Percentiles rank a stretch among this genome's conserved stretches.
Conservation (phyloP, 2,797 vertebrate species). For the Tenualosa ilisha region DNA sequence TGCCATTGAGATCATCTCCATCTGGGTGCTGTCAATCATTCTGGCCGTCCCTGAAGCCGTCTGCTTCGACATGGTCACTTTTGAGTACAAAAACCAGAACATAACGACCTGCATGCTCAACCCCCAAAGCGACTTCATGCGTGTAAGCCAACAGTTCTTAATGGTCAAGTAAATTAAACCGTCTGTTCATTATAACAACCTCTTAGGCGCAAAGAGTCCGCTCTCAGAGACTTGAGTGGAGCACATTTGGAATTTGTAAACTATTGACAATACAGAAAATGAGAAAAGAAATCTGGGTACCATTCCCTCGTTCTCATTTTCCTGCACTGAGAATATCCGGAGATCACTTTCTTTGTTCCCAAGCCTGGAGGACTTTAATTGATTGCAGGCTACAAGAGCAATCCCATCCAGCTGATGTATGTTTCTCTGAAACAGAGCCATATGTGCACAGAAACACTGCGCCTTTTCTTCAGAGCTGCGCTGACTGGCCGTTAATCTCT, state of each 20-base stretch:
- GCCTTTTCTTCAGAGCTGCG: slow-evolving; percentile 20
- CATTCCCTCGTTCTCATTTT: neutral
- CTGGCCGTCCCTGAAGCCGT: slow-evolving; percentile 94
- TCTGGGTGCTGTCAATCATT: slow-evolving; percentile 90
- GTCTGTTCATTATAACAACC: neutral
- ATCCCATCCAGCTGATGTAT: slow-evolving; percentile 62
- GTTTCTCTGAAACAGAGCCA: slow-evolving; percentile 60
- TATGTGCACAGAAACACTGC: slow-evolving; percentile 43
- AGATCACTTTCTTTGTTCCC: slow-evolving; percentile 53
- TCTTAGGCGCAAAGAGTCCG: neutral
- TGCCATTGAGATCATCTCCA: slow-evolving; percentile 87
- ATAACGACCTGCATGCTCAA: slow-evolving; percentile 86
- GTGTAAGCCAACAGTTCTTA: slow-evolving; percentile 64
- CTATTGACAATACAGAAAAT: neutral
- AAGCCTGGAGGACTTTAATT: slow-evolving; percentile 63
- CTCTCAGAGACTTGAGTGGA: neutral
- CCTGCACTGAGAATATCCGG: slow-evolving; percentile 27
- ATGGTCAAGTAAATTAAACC: neutral
- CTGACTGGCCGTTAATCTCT: slow-evolving; percentile 30
- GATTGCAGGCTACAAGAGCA: slow-evolving; percentile 68
- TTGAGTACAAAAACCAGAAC: slow-evolving; percentile 73
- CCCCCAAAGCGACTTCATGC: slow-evolving; percentile 73
- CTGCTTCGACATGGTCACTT: slow-evolving; percentile 80
- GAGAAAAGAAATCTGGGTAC: slow-evolving; percentile 31
- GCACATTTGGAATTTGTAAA: neutral